Conservation (phyloP, 2,888 invertebrate genomes). For the Meteorus cinctellus region DNA sequence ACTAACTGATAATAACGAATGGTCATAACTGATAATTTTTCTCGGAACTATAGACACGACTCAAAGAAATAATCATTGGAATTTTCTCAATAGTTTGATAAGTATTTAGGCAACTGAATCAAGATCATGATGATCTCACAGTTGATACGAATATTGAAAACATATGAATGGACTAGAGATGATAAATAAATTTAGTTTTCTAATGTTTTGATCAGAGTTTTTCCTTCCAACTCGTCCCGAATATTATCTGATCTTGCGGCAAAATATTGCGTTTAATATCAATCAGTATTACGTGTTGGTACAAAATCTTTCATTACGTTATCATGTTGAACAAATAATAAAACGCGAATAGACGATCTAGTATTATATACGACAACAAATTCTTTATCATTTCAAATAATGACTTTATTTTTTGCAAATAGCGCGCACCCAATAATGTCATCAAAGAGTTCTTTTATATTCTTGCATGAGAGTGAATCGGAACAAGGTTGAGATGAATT, state of each 20-base stretch:
- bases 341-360: not conserved
- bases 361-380: not conserved
- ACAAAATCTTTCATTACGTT: not conserved
- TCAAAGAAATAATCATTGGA: not conserved
- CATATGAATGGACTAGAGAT: no score
- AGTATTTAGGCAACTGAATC: no score
- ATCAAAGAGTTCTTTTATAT: constrained; percentile 19
- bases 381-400: constrained; percentile 19
- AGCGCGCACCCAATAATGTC: not conserved
- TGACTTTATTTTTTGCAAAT: constrained; percentile 21
- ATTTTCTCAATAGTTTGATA: no score
- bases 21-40: not conserved
- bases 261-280: not conserved
- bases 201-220: no score
- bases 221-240: no score
- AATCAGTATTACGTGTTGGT: not conserved
- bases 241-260: no score
- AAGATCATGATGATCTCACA: no score
- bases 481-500: not conserved
- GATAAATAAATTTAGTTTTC: no score
- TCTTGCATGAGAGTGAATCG: constrained; percentile 4
- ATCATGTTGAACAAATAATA: not conserved
- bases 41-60: not conserved
- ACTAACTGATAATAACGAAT: not conserved
- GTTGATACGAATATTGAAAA: no score